Evolutionary conservation across 2,113 vertebrate genomes (phyloP).

Genomic region (Peromyscus polionotus): DNA sequence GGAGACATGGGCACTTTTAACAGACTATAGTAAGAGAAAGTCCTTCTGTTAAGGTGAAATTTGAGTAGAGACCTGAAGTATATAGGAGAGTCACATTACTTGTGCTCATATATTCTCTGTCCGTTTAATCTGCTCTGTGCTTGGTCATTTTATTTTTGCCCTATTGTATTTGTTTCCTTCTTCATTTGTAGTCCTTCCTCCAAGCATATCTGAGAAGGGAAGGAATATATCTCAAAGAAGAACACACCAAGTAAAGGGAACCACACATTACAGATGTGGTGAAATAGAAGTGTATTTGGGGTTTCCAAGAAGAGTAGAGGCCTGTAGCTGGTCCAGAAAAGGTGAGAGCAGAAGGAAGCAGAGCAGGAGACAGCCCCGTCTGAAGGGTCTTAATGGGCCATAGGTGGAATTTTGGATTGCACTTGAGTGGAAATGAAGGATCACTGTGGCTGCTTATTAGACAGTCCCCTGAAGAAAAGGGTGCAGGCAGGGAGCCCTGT

Average conservation of each 20-base stretch:
- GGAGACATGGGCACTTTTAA: not conserved
- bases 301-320: not conserved
- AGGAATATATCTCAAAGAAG: not conserved
- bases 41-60: not conserved
- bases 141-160: not conserved
- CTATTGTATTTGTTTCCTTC: not conserved
- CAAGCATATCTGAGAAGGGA: not conserved
- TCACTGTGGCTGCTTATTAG: not conserved
- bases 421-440: not conserved
- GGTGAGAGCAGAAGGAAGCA: not conserved
- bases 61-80: not conserved
- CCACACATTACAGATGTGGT: not conserved
- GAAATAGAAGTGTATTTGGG: not conserved
- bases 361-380: not conserved
- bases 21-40: not conserved
- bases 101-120: not conserved
- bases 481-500: not conserved
- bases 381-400: not conserved
- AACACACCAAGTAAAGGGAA: not conserved
- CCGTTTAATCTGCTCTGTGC: not conserved
- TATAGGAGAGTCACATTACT: not conserved
- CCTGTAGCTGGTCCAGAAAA: not conserved
- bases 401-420: not conserved
- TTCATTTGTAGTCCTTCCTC: not conserved
- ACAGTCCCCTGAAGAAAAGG: not conserved